Conservation (phyloP, 2,888 invertebrate species). For the Aporophyla lueneburgensis region DNA sequence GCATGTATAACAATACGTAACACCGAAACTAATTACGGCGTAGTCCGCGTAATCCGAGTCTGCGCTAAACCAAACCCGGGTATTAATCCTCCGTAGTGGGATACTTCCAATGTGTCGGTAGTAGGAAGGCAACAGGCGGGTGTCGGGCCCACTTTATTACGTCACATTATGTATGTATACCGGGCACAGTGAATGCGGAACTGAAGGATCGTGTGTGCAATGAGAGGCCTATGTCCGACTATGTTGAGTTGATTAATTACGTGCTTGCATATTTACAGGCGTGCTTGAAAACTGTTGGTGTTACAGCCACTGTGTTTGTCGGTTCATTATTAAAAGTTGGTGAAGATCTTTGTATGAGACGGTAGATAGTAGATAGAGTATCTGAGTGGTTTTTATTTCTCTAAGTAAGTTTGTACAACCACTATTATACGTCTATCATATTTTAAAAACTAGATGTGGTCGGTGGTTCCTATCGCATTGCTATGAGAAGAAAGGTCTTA, state of each 20-base stretch:
- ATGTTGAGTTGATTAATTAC: conserved; percentile 26
- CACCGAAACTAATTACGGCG: conserved; percentile 76
- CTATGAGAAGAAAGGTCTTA: too few species aligned
- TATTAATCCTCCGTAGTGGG: conserved; percentile 71
- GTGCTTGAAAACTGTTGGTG: neutral
- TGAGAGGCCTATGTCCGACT: conserved; percentile 20
- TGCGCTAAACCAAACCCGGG: conserved; percentile 71
- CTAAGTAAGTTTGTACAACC: too few species aligned
- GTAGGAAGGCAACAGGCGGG: conserved; percentile 64
- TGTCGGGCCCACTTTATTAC: conserved; percentile 58
- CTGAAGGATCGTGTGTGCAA: conserved; percentile 22
- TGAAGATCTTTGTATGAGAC: neutral
- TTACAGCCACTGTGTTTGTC: neutral
- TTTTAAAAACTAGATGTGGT: too few species aligned
- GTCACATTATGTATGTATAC: conserved; percentile 57
- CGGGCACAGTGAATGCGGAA: conserved; percentile 15
- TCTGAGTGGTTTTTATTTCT: neutral
- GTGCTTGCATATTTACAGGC: conserved; percentile 2
- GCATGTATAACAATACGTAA: conserved; percentile 67
- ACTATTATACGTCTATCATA: too few species aligned
- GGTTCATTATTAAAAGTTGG: neutral
- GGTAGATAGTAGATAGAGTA: too few species aligned
- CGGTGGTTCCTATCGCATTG: too few species aligned
- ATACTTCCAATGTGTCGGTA: conserved; percentile 58
- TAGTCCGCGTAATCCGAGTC: conserved; percentile 75